Evolutionary conservation across 30 jellyfish, hydroid and myxozoan species (phyloP).

Genomic region (Nemopilema nomurai): DNA sequence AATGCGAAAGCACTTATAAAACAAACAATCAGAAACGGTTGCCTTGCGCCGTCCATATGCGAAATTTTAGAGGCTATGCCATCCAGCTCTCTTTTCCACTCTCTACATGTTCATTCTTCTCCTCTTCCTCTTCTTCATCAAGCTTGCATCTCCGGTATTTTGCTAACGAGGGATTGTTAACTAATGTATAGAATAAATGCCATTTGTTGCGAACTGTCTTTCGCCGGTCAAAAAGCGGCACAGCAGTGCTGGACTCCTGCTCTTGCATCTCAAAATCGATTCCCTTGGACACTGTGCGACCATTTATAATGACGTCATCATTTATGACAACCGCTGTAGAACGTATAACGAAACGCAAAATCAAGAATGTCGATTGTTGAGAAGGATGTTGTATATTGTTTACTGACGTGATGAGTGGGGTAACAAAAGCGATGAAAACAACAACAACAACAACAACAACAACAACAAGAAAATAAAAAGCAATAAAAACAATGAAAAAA

Average conservation of each 20-base stretch:
- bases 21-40: no score
- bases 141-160: neutral
- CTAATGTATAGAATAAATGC: neutral
- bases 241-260: neutral
- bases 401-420: no score
- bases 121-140: constrained; percentile 7
- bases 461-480: no score
- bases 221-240: neutral
- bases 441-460: no score
- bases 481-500: no score
- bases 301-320: neutral
- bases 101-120: neutral
- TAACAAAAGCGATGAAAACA: no score
- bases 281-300: neutral
- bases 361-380: neutral
- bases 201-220: neutral
- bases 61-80: neutral
- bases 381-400: neutral
- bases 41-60: no score
- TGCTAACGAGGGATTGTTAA: neutral
- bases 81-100: neutral
- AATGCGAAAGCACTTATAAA: no score
- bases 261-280: neutral
- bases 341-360: no score
- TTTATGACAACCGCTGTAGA: neutral